A percentile compares a stretch with the other conserved stretches of the same genome.
Evolutionary conservation across 1,140 invertebrate species (phyloP).

Genomic region (Dinoponera quadriceps): DNA sequence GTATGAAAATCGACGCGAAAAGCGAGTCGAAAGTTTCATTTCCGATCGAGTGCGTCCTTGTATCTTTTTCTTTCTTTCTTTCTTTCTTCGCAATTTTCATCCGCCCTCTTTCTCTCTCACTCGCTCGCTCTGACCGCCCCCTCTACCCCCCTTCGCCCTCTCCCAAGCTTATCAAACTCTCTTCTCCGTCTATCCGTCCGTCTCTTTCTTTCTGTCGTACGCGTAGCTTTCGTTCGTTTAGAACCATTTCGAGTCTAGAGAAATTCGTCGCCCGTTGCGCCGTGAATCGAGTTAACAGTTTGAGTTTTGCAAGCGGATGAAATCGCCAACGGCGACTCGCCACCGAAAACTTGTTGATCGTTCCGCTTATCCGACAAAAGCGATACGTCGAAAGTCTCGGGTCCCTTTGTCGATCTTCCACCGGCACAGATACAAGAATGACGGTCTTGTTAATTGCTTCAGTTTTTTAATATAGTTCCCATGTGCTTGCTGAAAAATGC

Average conservation of each 20-base stretch:
- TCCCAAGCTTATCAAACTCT: conserved; percentile 26
- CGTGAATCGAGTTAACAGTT: neutral
- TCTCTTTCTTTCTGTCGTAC: neutral
- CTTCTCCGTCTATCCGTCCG: neutral
- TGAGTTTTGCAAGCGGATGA: neutral
- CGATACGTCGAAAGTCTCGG: neutral
- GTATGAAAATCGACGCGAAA: neutral
- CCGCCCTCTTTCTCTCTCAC: conserved; percentile 2
- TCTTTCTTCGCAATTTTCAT: neutral
- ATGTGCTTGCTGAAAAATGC: no score
- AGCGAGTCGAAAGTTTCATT: conserved; percentile 31
- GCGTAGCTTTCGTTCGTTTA: conserved; percentile 1
- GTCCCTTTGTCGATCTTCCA: no score
- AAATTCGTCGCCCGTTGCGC: neutral
- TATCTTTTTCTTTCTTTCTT: neutral
- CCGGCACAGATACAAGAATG: no score
- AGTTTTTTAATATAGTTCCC: no score
- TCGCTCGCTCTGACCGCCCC: neutral
- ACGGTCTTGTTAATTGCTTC: no score
- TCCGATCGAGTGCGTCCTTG: conserved; percentile 1
- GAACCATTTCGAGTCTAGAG: neutral
- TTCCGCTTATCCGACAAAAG: conserved; percentile 12
- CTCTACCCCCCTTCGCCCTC: conserved; percentile 30
- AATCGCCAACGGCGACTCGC: neutral
- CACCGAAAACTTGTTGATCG: conserved; percentile 39